These are phyloP conservation scores for Diabrotica virgifera DNA, from an alignment of 1,140 invertebrate genomes.

Conservation along the genomic window DNA sequence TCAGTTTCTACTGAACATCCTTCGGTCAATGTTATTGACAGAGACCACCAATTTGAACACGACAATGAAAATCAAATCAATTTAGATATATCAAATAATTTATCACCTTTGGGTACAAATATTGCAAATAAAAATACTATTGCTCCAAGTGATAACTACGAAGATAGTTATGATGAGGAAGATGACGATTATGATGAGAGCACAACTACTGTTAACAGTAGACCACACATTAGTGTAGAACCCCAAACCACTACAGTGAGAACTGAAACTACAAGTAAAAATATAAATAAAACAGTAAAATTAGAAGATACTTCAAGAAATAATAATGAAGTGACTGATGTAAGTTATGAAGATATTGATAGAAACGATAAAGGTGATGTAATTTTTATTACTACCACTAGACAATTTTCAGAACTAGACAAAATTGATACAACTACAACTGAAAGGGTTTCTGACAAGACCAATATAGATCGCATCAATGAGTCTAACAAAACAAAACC, in stretches of 20 bases:
- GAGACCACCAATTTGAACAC: neutral
- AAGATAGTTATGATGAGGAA: neutral
- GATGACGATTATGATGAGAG: conserved; percentile 6
- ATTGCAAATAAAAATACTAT: too few species aligned
- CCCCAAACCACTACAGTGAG: neutral
- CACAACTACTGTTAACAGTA: neutral
- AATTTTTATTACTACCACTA: neutral
- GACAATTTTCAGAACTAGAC: conserved; percentile 10
- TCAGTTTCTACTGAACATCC: too few species aligned
- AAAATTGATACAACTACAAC: conserved; percentile 8
- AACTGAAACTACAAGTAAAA: neutral
- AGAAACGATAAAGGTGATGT: conserved; percentile 8
- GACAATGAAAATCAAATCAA: too few species aligned
- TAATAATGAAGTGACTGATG: conserved; percentile 11
- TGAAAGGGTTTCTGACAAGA: neutral
- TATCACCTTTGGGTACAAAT: too few species aligned
- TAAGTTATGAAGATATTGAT: conserved; percentile 5
- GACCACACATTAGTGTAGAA: neutral
- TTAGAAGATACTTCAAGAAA: conserved; percentile 12
- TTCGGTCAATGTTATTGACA: neutral
- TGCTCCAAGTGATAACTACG: too few species aligned
- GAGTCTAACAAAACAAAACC: conserved; percentile 10
- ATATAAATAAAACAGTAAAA: conserved; percentile 9
- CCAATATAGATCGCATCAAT: neutral
- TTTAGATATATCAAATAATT: too few species aligned